Percentiles rank a stretch among this genome's conserved stretches.
Evolutionary conservation across 30 jellyfish, hydroid and myxozoan genomes (phyloP).

Genomic region (Aurelia sp.): DNA sequence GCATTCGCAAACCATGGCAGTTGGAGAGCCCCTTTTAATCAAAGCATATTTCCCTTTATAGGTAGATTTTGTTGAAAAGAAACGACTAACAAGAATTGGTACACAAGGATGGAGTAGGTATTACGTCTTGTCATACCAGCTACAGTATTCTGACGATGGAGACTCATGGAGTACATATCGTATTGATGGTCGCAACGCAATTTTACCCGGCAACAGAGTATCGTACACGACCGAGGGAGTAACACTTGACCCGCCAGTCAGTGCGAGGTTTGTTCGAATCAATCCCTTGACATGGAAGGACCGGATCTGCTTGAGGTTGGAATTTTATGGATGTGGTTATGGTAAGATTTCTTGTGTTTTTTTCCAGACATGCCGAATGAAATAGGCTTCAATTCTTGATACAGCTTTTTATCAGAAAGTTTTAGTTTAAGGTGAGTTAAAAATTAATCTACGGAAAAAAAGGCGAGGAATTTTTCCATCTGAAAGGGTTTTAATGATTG

Average conservation of each 20-base stretch:
- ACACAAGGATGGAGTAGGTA: constrained; percentile 70
- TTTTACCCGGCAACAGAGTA: constrained; percentile 75
- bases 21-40: too few relatives aligned
- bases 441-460: too few relatives aligned
- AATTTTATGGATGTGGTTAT: constrained; percentile 82
- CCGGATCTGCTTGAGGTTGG: constrained; percentile 77
- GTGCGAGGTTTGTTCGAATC: constrained; percentile 71
- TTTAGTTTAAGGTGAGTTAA: too few relatives aligned
- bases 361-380: too few relatives aligned
- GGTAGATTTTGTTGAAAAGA: constrained; percentile 75
- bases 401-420: too few relatives aligned
- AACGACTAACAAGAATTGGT: constrained; percentile 67
- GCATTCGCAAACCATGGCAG: too few relatives aligned
- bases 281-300: constrained; percentile 77
- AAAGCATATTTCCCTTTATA: neutral
- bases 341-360: constrained; percentile 54
- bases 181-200: constrained; percentile 59
- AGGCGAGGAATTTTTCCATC: too few relatives aligned
- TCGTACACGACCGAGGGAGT: constrained; percentile 70
- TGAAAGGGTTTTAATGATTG: too few relatives aligned
- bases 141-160: constrained; percentile 81
- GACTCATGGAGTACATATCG: constrained; percentile 59
- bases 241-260: constrained; percentile 49
- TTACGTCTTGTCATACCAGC: constrained; percentile 65
- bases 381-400: too few relatives aligned